Percentiles rank a stretch among this genome's conserved stretches.
phyloP scores from a whole-genome alignment of 2,797 vertebrate genomes.

The Sebastes minor region DNA sequence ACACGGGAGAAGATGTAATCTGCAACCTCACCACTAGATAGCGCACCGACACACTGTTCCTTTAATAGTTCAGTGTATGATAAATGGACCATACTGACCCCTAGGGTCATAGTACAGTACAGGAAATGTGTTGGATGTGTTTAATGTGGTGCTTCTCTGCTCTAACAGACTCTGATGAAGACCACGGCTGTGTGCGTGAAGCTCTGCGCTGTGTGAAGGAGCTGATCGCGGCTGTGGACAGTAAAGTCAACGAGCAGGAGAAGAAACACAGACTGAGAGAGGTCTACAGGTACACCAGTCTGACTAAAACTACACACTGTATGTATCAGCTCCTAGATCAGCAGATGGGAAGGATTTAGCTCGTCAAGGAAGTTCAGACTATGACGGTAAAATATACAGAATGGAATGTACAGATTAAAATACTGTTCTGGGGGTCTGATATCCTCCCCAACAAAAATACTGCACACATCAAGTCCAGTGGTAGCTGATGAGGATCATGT shows the following conservation, averaged over 20 bases:
- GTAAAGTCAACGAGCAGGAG: conserved; percentile 90
- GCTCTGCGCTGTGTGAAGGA: conserved; percentile 89
- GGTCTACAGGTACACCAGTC: conserved; percentile 78
- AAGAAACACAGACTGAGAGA: conserved; percentile 89
- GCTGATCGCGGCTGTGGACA: conserved; percentile 88
- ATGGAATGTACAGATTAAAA: neutral
- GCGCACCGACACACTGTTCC: too few relatives aligned
- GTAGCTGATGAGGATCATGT: neutral
- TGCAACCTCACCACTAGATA: too few relatives aligned
- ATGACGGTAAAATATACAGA: neutral
- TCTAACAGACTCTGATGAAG: conserved; percentile 84
- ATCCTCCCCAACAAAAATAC: neutral
- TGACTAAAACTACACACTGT: neutral
- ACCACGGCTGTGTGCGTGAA: conserved; percentile 83
- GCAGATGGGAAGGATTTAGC: neutral
- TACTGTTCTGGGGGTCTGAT: too few relatives aligned
- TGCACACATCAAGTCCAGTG: neutral
- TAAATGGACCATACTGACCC: too few relatives aligned
- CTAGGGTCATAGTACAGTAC: neutral
- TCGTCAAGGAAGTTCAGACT: neutral
- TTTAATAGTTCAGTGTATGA: neutral
- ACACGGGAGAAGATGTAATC: too few relatives aligned
- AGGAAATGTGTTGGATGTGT: neutral
- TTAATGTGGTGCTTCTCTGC: neutral
- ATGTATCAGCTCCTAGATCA: neutral